phyloP scores from a whole-genome alignment of 1,140 invertebrate species.

The Ctenoplectra terminalis region DNA sequence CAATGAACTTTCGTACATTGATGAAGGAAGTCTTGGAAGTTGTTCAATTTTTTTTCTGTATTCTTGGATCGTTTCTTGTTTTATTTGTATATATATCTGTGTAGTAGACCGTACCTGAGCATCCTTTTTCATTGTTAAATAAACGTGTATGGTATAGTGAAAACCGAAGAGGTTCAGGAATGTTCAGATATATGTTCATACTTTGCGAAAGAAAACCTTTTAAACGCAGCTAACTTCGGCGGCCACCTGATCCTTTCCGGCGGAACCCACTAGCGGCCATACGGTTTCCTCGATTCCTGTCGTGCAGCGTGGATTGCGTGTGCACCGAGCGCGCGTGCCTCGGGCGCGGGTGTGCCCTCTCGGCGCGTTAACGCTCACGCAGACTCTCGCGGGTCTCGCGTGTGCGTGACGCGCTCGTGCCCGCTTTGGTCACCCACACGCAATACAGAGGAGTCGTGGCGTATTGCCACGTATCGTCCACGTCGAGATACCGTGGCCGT shows the following conservation, averaged over 20 bases:
- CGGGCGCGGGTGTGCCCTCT: slow-evolving; percentile 66
- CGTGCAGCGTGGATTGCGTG: slow-evolving; percentile 56
- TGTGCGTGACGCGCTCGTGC: slow-evolving; percentile 26
- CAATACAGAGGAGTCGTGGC: slow-evolving; percentile 33
- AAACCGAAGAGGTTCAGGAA: too few species aligned
- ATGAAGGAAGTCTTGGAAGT: too few species aligned
- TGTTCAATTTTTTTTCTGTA: too few species aligned
- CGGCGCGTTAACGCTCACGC: slow-evolving; percentile 61
- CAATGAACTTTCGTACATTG: too few species aligned
- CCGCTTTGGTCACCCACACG: slow-evolving; percentile 57
- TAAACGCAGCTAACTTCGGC: too few species aligned
- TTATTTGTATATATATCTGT: too few species aligned
- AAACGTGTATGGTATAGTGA: too few species aligned
- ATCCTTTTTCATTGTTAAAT: too few species aligned
- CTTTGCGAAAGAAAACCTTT: too few species aligned
- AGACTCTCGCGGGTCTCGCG: background rate
- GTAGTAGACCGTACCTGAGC: too few species aligned
- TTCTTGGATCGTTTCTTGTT: too few species aligned
- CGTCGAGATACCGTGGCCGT: slow-evolving; percentile 55
- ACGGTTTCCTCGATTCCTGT: slow-evolving; percentile 53
- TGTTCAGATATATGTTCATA: too few species aligned
- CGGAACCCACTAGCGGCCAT: background rate
- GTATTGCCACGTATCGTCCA: slow-evolving; percentile 56
- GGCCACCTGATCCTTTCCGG: slow-evolving; percentile 23
- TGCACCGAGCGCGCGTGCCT: slow-evolving; percentile 62